Conservation (phyloP, 2,888 invertebrate genomes). For the Spodoptera littoralis region DNA sequence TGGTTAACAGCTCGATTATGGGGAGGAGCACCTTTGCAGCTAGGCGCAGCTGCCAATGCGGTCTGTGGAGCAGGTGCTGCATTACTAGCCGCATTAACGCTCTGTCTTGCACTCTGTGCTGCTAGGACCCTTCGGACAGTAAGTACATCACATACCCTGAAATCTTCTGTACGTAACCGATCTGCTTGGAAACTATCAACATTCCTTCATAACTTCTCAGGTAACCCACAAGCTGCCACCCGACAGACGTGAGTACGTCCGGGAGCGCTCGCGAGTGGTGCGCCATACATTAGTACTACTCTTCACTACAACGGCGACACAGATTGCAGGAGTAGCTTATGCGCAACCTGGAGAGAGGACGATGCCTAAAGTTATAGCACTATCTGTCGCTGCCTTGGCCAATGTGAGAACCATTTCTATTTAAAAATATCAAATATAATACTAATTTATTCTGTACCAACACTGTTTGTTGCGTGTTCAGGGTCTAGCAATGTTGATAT, state of each 20-base stretch:
- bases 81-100: constrained; percentile 91
- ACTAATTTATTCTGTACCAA: too few relatives aligned
- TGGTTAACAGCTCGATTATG: constrained; percentile 91
- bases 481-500: constrained; percentile 89
- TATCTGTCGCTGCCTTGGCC: constrained; percentile 76
- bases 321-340: constrained; percentile 80
- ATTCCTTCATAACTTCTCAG: constrained; percentile 60
- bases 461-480: constrained; percentile 55
- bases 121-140: constrained; percentile 86
- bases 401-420: constrained; percentile 65
- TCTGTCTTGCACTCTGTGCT: constrained; percentile 91
- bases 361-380: constrained; percentile 69
- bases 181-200: not conserved
- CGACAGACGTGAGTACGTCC: constrained; percentile 88
- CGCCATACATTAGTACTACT: constrained; percentile 78
- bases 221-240: constrained; percentile 89
- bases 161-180: not conserved
- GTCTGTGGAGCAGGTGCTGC: constrained; percentile 91
- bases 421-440: not conserved
- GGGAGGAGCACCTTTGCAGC: constrained; percentile 89
- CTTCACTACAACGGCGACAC: constrained; percentile 74
- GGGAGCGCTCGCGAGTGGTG: constrained; percentile 73
- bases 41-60: constrained; percentile 88
- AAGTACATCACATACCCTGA: not conserved
- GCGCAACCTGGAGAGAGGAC: constrained; percentile 77